phyloP scores from a whole-genome alignment of 53 echinoderm and acorn worm genomes.

The Stichopus horrens region DNA sequence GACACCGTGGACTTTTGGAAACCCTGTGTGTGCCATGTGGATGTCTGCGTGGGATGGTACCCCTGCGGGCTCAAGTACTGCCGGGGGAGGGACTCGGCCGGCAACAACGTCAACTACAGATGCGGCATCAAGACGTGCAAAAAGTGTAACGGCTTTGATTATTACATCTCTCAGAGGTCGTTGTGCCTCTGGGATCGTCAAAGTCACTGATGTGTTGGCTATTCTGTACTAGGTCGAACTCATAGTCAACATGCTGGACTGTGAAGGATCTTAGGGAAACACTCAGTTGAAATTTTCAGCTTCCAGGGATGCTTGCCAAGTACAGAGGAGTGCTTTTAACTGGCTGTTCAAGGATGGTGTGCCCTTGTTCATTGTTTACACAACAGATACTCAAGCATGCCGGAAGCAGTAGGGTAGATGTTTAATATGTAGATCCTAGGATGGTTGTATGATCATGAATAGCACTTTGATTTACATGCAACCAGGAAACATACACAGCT shows the following conservation, averaged over 20 bases:
- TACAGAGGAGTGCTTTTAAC: too few relatives aligned
- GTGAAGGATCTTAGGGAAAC: slow-evolving; percentile 59
- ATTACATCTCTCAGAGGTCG: slow-evolving; percentile 68
- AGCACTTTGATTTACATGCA: too few relatives aligned
- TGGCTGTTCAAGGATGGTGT: too few relatives aligned
- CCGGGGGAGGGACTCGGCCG: slow-evolving; percentile 90
- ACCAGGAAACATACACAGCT: too few relatives aligned
- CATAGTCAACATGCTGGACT: slow-evolving; percentile 86
- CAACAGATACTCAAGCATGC: too few relatives aligned
- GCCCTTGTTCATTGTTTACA: too few relatives aligned
- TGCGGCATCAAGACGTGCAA: slow-evolving; percentile 97
- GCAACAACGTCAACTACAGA: slow-evolving; percentile 86
- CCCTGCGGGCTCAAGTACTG: slow-evolving; percentile 98
- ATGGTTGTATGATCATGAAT: too few relatives aligned
- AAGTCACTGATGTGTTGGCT: slow-evolving; percentile 69
- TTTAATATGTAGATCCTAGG: too few relatives aligned
- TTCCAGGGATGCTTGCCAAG: too few relatives aligned
- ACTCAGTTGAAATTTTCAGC: neutral
- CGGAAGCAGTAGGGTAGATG: too few relatives aligned
- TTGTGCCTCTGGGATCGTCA: slow-evolving; percentile 79
- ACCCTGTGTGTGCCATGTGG: slow-evolving; percentile 82
- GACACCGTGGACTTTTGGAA: slow-evolving; percentile 52
- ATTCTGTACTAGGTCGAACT: slow-evolving; percentile 90
- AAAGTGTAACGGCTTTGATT: slow-evolving; percentile 79
- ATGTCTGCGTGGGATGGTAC: slow-evolving; percentile 97